phyloP scores from a whole-genome alignment of 2,113 vertebrate genomes.

The Alethe castanea region DNA sequence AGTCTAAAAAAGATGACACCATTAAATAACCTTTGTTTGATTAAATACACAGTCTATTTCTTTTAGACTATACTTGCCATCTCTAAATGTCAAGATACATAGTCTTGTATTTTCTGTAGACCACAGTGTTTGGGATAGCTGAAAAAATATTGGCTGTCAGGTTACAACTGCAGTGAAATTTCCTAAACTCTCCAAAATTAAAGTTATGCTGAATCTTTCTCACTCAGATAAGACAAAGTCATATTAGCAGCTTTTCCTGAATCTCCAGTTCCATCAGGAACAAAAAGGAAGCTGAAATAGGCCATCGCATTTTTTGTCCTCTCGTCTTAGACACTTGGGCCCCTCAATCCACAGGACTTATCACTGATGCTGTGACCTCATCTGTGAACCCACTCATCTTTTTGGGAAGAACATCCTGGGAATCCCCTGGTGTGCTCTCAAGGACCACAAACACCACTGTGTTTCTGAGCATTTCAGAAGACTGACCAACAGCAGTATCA shows the following conservation, averaged over 20 bases:
- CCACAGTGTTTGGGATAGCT: background rate
- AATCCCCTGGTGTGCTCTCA: background rate
- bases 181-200: background rate
- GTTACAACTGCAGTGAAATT: background rate
- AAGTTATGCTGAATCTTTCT: background rate
- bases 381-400: background rate
- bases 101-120: background rate
- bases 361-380: background rate
- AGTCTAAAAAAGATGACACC: slow-evolving; percentile 57
- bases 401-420: background rate
- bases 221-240: background rate
- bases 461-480: background rate
- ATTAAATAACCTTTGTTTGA: slow-evolving; percentile 56
- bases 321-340: background rate
- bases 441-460: background rate
- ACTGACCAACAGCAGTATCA: background rate
- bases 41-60: slow-evolving; percentile 35
- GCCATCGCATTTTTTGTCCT: background rate
- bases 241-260: background rate
- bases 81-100: slow-evolving; percentile 17
- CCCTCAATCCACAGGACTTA: background rate
- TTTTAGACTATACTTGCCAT: background rate
- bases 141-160: background rate
- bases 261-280: background rate
- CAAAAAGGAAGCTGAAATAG: background rate